phyloP scores from a whole-genome alignment of 1,140 invertebrate genomes.

The Brachionus sp. region DNA sequence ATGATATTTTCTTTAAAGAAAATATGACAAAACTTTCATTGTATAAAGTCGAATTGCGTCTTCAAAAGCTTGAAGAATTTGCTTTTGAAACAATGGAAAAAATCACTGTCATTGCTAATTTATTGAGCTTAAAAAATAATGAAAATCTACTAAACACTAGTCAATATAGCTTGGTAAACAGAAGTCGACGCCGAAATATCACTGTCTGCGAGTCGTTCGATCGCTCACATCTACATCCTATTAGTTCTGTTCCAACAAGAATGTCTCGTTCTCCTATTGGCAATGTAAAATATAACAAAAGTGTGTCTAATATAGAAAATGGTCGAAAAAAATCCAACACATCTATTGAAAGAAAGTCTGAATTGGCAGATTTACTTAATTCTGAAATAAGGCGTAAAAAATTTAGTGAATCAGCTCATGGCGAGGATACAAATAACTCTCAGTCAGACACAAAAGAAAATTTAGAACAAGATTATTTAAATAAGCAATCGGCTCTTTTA shows the following conservation, averaged over 20 bases:
- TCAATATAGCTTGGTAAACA: background rate
- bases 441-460: background rate
- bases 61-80: slow-evolving; percentile 39
- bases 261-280: background rate
- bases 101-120: background rate
- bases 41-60: slow-evolving; percentile 33
- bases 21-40: slow-evolving; percentile 29
- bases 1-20: slow-evolving; percentile 46
- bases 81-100: slow-evolving; percentile 37
- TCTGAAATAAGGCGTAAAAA: background rate
- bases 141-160: slow-evolving; percentile 10
- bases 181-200: background rate
- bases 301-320: background rate
- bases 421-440: background rate
- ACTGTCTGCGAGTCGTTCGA: background rate
- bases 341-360: background rate
- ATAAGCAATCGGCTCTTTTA: background rate
- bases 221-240: background rate
- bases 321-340: background rate
- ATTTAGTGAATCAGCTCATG: background rate
- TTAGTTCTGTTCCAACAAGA: background rate
- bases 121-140: background rate
- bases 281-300: background rate
- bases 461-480: background rate
- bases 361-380: background rate